A percentile compares a stretch with the other conserved stretches of the same genome.
Evolutionary conservation across 2,113 vertebrate genomes (phyloP).

Genomic region (Argyrosomus japonicus): DNA sequence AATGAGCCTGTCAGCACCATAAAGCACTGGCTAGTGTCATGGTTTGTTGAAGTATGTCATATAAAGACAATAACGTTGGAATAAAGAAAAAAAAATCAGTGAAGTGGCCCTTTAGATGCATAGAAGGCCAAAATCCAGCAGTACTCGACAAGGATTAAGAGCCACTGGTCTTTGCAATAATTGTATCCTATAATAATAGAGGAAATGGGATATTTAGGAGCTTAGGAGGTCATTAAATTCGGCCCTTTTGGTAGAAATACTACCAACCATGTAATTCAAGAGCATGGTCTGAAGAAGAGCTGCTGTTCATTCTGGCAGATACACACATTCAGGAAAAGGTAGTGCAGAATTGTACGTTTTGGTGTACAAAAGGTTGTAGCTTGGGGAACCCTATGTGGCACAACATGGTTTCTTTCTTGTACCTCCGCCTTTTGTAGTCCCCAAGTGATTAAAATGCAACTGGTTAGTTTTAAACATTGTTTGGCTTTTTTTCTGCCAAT

Average conservation of each 20-base stretch:
- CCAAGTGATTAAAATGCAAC: background rate
- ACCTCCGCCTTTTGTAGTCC: background rate
- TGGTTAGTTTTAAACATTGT: background rate
- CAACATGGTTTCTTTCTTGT: background rate
- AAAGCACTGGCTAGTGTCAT: background rate
- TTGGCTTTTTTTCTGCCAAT: too few species aligned
- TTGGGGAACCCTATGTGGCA: background rate
- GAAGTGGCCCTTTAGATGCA: slow-evolving; percentile 20
- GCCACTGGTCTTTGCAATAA: slow-evolving; percentile 19
- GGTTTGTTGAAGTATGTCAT: background rate
- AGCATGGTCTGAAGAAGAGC: background rate
- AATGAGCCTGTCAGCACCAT: background rate
- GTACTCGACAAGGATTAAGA: background rate
- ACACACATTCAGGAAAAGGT: background rate
- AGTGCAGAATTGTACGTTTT: background rate
- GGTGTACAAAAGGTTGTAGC: background rate
- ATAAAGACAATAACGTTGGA: background rate
- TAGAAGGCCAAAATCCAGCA: background rate
- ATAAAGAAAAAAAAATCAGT: background rate
- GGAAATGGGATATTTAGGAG: slow-evolving; percentile 23
- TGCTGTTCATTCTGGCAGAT: slow-evolving; percentile 7
- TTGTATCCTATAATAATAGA: slow-evolving; percentile 20
- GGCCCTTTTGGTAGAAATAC: slow-evolving; percentile 26
- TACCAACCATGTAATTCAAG: slow-evolving; percentile 34
- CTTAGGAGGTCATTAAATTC: slow-evolving; percentile 42